Conservation (phyloP, 92 coral and sea anemone genomes). For the Phenganax subtilis region DNA sequence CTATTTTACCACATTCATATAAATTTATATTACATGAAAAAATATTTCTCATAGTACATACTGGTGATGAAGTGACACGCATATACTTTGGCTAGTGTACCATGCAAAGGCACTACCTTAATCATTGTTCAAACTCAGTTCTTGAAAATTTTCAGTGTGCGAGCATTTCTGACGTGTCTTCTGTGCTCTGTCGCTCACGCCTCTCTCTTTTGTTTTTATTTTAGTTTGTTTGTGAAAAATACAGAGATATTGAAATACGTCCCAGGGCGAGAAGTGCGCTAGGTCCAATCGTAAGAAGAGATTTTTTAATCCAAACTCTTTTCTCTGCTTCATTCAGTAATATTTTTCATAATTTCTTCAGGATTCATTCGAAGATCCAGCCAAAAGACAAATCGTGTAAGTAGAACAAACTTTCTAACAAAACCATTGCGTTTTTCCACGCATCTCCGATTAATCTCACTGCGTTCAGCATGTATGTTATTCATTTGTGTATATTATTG, state of each 20-base stretch:
- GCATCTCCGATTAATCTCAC: not conserved
- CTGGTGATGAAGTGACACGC: no score
- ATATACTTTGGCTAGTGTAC: no score
- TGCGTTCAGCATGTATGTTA: not conserved
- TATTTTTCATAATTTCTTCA: not conserved
- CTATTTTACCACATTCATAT: not conserved
- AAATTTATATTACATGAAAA: not conserved
- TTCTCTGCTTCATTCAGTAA: no score
- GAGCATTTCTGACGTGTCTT: no score
- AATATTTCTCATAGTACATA: no score
- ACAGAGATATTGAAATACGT: conserved; percentile 38
- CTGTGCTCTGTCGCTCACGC: no score
- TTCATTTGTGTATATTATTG: not conserved
- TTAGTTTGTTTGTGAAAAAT: conserved; percentile 33
- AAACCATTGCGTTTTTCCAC: no score
- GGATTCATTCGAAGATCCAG: conserved; percentile 42
- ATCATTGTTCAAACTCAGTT: no score
- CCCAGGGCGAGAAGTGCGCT: conserved; percentile 36
- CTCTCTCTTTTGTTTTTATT: not conserved
- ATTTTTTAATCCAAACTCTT: not conserved
- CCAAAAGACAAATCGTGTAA: conserved; percentile 18
- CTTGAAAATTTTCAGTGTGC: no score
- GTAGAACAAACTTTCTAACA: not conserved
- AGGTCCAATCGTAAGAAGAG: conserved; percentile 33
- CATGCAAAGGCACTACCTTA: no score